A percentile compares a stretch with the other conserved stretches of the same genome.
Conservation (phyloP, 1,140 invertebrate species). For the Eupeodes corollae region DNA sequence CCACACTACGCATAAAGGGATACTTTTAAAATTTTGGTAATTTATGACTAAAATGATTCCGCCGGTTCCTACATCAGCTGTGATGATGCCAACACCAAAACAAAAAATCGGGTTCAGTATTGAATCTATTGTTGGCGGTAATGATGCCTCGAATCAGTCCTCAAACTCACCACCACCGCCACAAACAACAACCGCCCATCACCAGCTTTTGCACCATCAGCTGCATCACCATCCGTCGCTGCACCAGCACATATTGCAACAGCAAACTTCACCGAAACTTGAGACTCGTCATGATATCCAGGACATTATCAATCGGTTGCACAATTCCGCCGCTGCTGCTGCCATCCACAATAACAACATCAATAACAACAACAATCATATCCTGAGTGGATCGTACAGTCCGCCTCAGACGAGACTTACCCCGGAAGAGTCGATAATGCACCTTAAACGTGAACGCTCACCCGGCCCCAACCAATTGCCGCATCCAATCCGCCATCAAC, state of each 20-base stretch:
- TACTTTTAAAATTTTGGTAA: conserved; percentile 2
- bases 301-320: conserved; percentile 28
- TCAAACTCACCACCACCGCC: conserved; percentile 9
- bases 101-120: conserved; percentile 92
- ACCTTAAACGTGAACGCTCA: conserved; percentile 29
- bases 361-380: conserved; percentile 11
- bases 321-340: conserved; percentile 17
- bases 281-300: conserved; percentile 30
- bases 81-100: conserved; percentile 79
- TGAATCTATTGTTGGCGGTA: conserved; percentile 81
- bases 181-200: conserved; percentile 19
- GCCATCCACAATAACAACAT: neutral
- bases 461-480: conserved; percentile 24
- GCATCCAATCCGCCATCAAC: conserved; percentile 31
- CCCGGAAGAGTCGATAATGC: conserved; percentile 8
- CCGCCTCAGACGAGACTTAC: conserved; percentile 24
- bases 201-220: neutral
- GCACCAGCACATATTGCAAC: conserved; percentile 24
- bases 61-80: conserved; percentile 38
- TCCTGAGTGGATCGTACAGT: conserved; percentile 13
- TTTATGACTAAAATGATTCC: conserved; percentile 40
- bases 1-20: neutral
- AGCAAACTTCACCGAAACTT: conserved; percentile 14
- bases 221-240: conserved; percentile 24
- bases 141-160: conserved; percentile 18